Evolutionary conservation across 1,140 invertebrate species (phyloP), one percentile per base, ranked within the genome.

Genomic region (Megathymus violae): DNA sequence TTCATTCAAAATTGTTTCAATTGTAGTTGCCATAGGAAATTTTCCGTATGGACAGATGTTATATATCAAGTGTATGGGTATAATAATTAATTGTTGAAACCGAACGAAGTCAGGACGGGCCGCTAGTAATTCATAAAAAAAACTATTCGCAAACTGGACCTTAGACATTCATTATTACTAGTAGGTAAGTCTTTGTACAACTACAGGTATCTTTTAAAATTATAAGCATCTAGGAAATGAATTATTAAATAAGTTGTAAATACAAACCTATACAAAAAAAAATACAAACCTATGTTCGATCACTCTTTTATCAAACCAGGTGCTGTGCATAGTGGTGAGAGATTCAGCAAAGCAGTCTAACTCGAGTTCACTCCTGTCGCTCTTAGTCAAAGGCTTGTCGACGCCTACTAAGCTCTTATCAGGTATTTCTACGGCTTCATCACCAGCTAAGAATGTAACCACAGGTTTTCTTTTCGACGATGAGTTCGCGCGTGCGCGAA

Each of bases 311-410:
- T 94, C 93, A 17, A 92, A 80, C 92, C 92, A 93, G 11, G 80
- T 79, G 70, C 89, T 80, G 54, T 91, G 82, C 76, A 85, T 80
- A 14, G 71, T 82, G 27, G 74, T 74, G 27, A 91, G 80, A n/a
- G 92, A 93, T 64, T 93, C 92, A n/a, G 92, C 92, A 71, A 92
- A 94, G 63, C 91, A 91, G 64, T 94, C 93, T 67, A 94, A 66
- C 58, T 94, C 93, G 19, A 89, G 71, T 43, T 94, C 93, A 43
- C 89, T 92, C 38, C 76, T 83, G 51, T 92, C 91, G 64, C 91
- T 91, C 59, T 87, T 85, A 17, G 67, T 74, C 50, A 93, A 67
- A 25, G 84, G 85, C 70, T 84, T 86, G 60, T 78, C 78, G 4
- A 80, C 67, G 48, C 82, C 80, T 22, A 72, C 84, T 56, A 79